Conservation (phyloP, 2,797 vertebrate species). For the Mormyrus proboscirostris region DNA sequence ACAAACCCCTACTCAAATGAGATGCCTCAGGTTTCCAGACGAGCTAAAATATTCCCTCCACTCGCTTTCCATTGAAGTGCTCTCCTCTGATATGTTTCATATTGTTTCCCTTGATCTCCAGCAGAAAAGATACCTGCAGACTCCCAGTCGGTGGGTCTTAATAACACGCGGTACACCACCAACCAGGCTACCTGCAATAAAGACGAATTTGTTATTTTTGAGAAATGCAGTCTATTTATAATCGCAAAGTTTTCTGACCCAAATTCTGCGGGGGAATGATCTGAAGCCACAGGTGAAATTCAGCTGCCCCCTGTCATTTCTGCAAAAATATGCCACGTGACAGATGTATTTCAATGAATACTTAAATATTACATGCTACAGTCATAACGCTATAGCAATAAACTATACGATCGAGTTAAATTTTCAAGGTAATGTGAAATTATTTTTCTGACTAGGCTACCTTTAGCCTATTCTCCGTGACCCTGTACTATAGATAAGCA, state of each 20-base stretch:
- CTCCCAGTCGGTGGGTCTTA: neutral
- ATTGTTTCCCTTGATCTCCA: conserved; percentile 1
- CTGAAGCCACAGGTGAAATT: neutral
- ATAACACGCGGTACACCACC: neutral
- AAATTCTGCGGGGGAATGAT: neutral
- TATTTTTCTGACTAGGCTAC: neutral
- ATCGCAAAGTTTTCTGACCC: neutral
- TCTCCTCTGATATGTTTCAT: neutral
- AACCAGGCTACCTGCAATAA: neutral
- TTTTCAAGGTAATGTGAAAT: neutral
- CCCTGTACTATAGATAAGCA: neutral
- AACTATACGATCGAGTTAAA: neutral
- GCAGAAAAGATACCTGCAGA: neutral
- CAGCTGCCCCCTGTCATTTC: neutral
- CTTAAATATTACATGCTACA: neutral
- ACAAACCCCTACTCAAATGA: neutral
- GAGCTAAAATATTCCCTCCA: conserved; percentile 3
- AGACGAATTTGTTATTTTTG: neutral
- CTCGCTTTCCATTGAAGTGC: neutral
- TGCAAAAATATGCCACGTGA: neutral
- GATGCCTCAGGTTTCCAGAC: neutral
- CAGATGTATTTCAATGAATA: neutral
- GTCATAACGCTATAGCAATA: neutral
- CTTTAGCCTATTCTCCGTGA: neutral
- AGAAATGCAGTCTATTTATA: neutral